Evolutionary conservation across 2,888 invertebrate species (phyloP), one percentile per base, ranked within the genome.

Genomic region (Plagodis dolabraria): DNA sequence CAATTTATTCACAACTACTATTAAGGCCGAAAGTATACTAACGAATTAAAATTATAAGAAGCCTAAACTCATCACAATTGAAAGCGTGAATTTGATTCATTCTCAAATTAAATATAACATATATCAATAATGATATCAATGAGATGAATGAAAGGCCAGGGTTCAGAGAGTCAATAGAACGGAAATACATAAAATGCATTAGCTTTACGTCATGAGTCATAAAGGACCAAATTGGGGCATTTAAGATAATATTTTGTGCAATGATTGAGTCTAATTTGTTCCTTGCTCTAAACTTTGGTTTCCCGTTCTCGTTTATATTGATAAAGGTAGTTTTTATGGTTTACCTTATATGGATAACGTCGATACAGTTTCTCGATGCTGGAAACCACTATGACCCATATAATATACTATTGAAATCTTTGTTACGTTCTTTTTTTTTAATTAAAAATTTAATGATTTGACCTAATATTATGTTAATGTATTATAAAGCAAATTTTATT

Each of bases 91-190:
- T 7, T 36, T 36, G 36, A 33, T 47, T 48, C 50, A 63, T 63
- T 47, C 53, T 45, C 34, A 34, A 53, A 40, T 34, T 40, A 58
- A n/a, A 11, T 58, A 49, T 44, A 12, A 10, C 33, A 34, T 36
- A 53, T 49, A 44, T 47, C 9, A 6, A 10, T 36, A 40, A 33
- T 11, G 11, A 35, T 53, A 58, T 47, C 47, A 33, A 50, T 33
- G 7, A 43, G 38, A 53, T 60, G 47, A 55, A 54, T 47, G 68
- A 74, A 73, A 76, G 76, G 72, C 65, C 72, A 72, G 58, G 66
- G 73, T 72, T 71, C 75, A 51, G 10, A 54, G 72, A 83, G 86
- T 86, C 82, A 88, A 65, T 87, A 67, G 87, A 88, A 82, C 88
- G 89, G 89, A 89, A 86, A 73, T 74, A 72, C 74, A 65, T 64